A percentile compares a stretch with the other conserved stretches of the same genome.
phyloP scores from a whole-genome alignment of 2,888 invertebrate species.

The Ochropacha duplaris region DNA sequence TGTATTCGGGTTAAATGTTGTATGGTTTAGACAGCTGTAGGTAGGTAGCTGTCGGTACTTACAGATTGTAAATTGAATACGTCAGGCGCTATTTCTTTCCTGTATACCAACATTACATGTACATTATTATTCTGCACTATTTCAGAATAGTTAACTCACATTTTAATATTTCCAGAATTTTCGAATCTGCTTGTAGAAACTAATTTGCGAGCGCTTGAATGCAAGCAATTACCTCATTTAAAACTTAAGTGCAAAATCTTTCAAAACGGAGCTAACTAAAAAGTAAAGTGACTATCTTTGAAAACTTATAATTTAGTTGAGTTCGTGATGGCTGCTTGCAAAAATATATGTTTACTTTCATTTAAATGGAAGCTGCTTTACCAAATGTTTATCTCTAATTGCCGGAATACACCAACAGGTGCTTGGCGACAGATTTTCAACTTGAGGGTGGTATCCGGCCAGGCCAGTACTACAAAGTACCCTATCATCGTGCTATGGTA shows the following conservation, averaged over 20 bases:
- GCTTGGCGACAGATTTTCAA: no score
- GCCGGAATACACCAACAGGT: no score
- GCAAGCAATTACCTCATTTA: slow-evolving; percentile 10
- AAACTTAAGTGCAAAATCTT: slow-evolving; percentile 2
- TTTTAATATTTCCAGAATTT: slow-evolving; percentile 15
- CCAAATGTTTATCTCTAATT: background rate
- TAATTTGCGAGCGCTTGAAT: slow-evolving; percentile 17
- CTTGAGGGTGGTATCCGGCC: no score
- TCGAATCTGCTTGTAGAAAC: slow-evolving; percentile 12
- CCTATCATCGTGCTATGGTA: no score
- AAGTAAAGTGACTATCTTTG: background rate
- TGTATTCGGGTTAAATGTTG: background rate
- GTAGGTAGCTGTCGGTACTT: no score
- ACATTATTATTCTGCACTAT: slow-evolving; percentile 21
- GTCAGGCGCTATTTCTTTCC: slow-evolving; percentile 21
- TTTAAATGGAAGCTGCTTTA: background rate
- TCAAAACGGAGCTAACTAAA: background rate
- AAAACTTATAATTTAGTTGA: background rate
- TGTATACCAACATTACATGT: slow-evolving; percentile 21
- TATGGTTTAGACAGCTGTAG: slow-evolving; percentile 13
- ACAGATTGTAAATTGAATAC: slow-evolving; percentile 32
- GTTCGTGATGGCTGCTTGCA: background rate
- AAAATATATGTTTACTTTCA: background rate
- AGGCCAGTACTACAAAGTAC: no score
- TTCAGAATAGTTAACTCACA: slow-evolving; percentile 17